Evolutionary conservation across 2,113 vertebrate species (phyloP).

Genomic region (Ariopsis seemanni): DNA sequence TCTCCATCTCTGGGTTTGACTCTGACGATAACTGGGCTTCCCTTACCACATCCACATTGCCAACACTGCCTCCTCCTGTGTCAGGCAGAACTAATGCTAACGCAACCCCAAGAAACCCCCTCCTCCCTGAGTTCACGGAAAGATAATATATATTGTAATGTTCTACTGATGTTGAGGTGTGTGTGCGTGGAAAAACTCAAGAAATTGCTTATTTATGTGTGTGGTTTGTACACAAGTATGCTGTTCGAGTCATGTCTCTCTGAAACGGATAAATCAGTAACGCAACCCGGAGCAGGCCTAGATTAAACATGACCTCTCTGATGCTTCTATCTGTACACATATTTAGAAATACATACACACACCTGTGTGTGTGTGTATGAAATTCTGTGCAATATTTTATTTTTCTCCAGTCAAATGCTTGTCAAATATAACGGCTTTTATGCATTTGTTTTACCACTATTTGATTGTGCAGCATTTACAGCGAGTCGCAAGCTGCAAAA

Average conservation of each 20-base stretch:
- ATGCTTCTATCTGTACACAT: slow-evolving; percentile 59
- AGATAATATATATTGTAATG: slow-evolving; percentile 72
- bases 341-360: slow-evolving; percentile 54
- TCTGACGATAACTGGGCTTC: slow-evolving; percentile 72
- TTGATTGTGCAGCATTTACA: not conserved
- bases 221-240: slow-evolving; percentile 67
- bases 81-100: slow-evolving; percentile 71
- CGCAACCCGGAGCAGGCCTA: slow-evolving; percentile 21
- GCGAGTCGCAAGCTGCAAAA: slow-evolving; percentile 1
- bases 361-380: slow-evolving; percentile 26
- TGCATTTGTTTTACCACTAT: slow-evolving; percentile 2
- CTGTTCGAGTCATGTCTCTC: slow-evolving; percentile 59
- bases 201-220: slow-evolving; percentile 46
- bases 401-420: slow-evolving; percentile 30
- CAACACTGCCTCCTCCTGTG: slow-evolving; percentile 75
- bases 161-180: slow-evolving; percentile 58
- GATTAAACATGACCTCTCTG: slow-evolving; percentile 15
- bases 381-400: slow-evolving; percentile 63
- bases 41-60: slow-evolving; percentile 67
- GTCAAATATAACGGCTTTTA: slow-evolving; percentile 7
- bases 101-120: slow-evolving; percentile 56
- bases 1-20: slow-evolving; percentile 62
- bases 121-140: slow-evolving; percentile 77
- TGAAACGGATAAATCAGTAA: slow-evolving; percentile 40
- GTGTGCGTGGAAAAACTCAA: slow-evolving; percentile 16